Percentiles rank a stretch among this genome's conserved stretches.
Conservation (phyloP, 2,797 vertebrate species). For the Xerus rutilus region DNA sequence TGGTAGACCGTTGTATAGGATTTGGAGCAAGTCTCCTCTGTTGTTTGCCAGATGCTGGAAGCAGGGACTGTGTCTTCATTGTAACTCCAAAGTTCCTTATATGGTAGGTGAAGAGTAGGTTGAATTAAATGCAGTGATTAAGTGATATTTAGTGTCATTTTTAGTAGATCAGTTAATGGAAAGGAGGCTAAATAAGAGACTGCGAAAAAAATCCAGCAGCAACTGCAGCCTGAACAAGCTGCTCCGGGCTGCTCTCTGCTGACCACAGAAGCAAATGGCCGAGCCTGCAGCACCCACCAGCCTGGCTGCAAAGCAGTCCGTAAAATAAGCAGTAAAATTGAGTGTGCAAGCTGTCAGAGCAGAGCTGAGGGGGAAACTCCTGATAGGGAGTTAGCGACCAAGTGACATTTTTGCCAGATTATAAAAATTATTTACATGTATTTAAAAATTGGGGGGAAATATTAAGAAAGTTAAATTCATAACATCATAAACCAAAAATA, state of each 20-base stretch:
- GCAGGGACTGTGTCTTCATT: neutral
- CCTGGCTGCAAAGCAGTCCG: neutral
- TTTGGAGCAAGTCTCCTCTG: neutral
- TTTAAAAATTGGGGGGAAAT: neutral
- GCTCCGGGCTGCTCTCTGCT: neutral
- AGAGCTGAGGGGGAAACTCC: too few relatives aligned
- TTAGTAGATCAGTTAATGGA: neutral
- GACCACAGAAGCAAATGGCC: neutral
- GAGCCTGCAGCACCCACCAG: neutral
- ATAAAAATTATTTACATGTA: neutral
- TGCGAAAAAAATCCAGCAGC: neutral
- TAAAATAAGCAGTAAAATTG: rapidly evolving
- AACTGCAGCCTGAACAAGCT: neutral
- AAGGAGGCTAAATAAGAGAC: neutral
- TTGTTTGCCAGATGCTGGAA: neutral
- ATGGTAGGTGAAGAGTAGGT: neutral
- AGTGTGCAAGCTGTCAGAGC: rapidly evolving
- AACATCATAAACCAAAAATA: neutral
- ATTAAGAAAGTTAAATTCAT: neutral
- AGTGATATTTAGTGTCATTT: neutral
- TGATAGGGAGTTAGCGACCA: too few relatives aligned
- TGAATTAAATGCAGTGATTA: neutral
- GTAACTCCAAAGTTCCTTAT: neutral
- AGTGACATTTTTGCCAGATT: neutral
- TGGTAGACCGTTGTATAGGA: neutral